Conservation (phyloP, 2,888 invertebrate species). For the Fragum whitleyi region DNA sequence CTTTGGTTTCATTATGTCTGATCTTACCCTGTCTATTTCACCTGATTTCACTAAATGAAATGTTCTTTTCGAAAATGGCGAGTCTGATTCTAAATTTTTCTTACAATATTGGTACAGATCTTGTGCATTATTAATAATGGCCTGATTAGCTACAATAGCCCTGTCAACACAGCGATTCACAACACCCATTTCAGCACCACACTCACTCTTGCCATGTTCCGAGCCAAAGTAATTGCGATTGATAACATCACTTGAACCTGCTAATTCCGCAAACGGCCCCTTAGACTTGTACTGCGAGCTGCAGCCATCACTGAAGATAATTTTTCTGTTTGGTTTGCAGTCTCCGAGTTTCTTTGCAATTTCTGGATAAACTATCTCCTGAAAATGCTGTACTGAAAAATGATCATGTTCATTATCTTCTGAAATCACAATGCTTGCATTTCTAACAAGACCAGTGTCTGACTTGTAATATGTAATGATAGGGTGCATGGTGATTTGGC, state of each 20-base stretch:
- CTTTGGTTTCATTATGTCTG: slow-evolving; percentile 28
- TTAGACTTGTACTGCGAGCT: slow-evolving; percentile 42
- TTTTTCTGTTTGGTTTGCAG: slow-evolving; percentile 9
- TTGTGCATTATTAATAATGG: slow-evolving; percentile 36
- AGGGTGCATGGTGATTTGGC: slow-evolving; percentile 61
- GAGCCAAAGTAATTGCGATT: slow-evolving; percentile 42
- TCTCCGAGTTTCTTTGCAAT: slow-evolving; percentile 22
- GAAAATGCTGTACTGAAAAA: slow-evolving; percentile 41
- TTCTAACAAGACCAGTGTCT: slow-evolving; percentile 30
- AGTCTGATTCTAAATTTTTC: slow-evolving; percentile 32
- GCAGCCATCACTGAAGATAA: slow-evolving; percentile 44
- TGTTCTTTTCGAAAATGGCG: slow-evolving; percentile 32
- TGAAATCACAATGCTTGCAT: slow-evolving; percentile 41
- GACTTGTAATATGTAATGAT: slow-evolving; percentile 53
- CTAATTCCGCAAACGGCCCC: slow-evolving; percentile 40
- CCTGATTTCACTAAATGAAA: slow-evolving; percentile 35
- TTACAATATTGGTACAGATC: slow-evolving; percentile 41
- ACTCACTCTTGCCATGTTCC: slow-evolving; percentile 40
- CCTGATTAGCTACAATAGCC: slow-evolving; percentile 35
- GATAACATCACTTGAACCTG: slow-evolving; percentile 6
- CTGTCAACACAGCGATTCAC: slow-evolving; percentile 28
- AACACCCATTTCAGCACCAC: slow-evolving; percentile 30
- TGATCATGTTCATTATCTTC: slow-evolving; percentile 52
- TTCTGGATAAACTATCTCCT: slow-evolving; percentile 30
- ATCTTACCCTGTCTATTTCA: slow-evolving; percentile 41